A percentile compares a stretch with the other conserved stretches of the same genome.
Evolutionary conservation across 1,140 invertebrate species (phyloP).

Genomic region (Streblospio benedicti): DNA sequence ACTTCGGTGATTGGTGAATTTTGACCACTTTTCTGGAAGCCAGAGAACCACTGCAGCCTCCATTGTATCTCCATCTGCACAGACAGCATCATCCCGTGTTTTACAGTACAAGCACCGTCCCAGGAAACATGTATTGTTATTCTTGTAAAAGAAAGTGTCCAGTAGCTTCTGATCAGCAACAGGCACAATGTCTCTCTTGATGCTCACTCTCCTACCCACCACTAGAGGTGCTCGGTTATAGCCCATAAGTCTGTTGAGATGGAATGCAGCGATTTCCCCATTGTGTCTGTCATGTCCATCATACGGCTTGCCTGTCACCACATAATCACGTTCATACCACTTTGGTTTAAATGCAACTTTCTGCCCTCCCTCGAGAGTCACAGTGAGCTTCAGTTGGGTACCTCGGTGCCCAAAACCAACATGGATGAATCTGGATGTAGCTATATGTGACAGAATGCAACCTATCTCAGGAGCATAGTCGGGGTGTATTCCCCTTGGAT

Average conservation of each 20-base stretch:
- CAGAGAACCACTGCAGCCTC: constrained; percentile 79
- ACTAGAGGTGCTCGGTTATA: constrained; percentile 69
- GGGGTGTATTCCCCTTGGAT: not conserved
- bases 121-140: constrained; percentile 61
- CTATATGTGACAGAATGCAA: constrained; percentile 20
- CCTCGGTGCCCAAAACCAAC: constrained; percentile 67
- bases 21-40: constrained; percentile 61
- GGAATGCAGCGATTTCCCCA: constrained; percentile 92
- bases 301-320: constrained; percentile 73
- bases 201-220: constrained; percentile 66
- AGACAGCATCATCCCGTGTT: constrained; percentile 64
- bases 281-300: constrained; percentile 81
- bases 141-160: constrained; percentile 41
- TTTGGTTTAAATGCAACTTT: constrained; percentile 82
- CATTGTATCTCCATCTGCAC: constrained; percentile 58
- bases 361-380: constrained; percentile 67
- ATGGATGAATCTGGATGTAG: constrained; percentile 59
- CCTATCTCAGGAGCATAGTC: not conserved
- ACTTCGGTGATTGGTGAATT: constrained; percentile 58
- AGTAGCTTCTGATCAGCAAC: constrained; percentile 50
- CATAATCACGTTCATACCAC: constrained; percentile 60
- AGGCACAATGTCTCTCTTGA: constrained; percentile 63
- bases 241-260: constrained; percentile 68
- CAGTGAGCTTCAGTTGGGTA: constrained; percentile 79
- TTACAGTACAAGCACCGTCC: constrained; percentile 84